phyloP scores from a whole-genome alignment of 2,113 vertebrate genomes.

The Uria aalge region DNA sequence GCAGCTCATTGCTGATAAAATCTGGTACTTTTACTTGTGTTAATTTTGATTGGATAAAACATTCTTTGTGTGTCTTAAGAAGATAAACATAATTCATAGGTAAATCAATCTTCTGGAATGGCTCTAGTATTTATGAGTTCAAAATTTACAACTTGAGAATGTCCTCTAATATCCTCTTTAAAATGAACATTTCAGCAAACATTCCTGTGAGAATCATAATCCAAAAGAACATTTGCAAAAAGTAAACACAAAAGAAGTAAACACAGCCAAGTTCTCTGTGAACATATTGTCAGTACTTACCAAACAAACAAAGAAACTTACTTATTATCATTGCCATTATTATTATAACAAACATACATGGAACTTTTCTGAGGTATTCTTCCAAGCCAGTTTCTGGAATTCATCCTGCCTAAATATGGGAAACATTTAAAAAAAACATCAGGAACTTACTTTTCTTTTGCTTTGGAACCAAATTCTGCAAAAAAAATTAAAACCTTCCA shows the following conservation, averaged over 20 bases:
- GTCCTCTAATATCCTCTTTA: not conserved
- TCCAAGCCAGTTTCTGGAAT: not conserved
- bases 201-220: not conserved
- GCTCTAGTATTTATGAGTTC: not conserved
- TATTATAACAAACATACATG: not conserved
- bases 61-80: not conserved
- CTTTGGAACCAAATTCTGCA: not conserved
- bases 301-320: not conserved
- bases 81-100: not conserved
- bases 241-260: not conserved
- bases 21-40: not conserved
- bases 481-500: not conserved
- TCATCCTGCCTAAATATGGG: not conserved
- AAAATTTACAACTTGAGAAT: not conserved
- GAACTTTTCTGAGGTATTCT: not conserved
- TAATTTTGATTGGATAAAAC: not conserved
- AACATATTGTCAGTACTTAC: not conserved
- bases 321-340: not conserved
- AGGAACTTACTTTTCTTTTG: not conserved
- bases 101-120: not conserved
- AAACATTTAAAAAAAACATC: not conserved
- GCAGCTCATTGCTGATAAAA: not conserved
- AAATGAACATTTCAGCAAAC: not conserved
- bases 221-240: not conserved
- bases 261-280: not conserved